Base-by-base conservation (phyloP, 2,797 vertebrate genomes). In the Sebastes umbrosus region DNA sequence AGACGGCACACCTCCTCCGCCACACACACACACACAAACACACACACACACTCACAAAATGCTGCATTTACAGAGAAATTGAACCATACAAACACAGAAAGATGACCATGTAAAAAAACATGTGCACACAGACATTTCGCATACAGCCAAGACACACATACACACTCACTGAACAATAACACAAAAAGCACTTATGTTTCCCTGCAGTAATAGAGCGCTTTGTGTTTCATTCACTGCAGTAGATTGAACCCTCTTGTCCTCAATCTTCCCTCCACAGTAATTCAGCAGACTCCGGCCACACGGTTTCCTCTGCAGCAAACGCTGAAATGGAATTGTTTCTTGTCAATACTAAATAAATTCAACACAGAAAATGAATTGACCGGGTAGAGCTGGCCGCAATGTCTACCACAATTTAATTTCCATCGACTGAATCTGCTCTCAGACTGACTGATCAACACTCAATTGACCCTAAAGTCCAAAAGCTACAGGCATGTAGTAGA, bases 311-410 rank as follows among this genome's bases (percentile, higher is more conserved):
- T 66, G 68, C 65, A 73, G 84, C 58, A 68, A 77, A 80, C 22
- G 2, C 3, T 25, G 31, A 67, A 79, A 85, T 72, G 7, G 57
- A 72, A 84, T 85, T 75, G 27, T 60, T 64, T 84, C 74, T 29
- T 50, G 64, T 92, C 87, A 84, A 90, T 86, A 82, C 81, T 85
- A 88, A 92, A 88, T 83, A 82, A 87, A 88, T 83, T 84, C 63
- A 43, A 13, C 72, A 31, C 69, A 60, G 57, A 55, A 58, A 87
- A 79, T 80, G 73, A 84, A 84, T 79, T 83, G 84, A 58, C 24
- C 5, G 8, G 25, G 25, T 82, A 67, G 80, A 69, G 75, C 84
- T 16, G 83, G 63, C 46, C 16, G 55, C 67, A 20, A 20, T 75
- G 55, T 74, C 32, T 39, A 18, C 80, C 57, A 80, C 54, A 36